Evolutionary conservation across 2,113 vertebrate species (phyloP).

Genomic region (Zosterops hypoxanthus): DNA sequence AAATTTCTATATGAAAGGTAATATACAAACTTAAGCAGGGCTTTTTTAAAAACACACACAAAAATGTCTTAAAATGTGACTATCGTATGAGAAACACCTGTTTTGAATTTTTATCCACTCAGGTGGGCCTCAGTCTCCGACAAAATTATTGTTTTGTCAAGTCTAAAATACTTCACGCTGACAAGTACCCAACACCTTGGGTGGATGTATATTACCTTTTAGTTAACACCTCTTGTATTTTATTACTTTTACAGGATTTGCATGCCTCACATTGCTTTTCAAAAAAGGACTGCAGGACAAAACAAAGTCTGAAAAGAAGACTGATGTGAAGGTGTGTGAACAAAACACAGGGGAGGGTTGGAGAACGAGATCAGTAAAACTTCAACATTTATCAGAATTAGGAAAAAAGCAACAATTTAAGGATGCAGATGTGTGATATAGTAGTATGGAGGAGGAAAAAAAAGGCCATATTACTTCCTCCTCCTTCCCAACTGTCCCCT

Average conservation of each 20-base stretch:
- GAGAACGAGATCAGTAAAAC: background rate
- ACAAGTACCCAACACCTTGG: background rate
- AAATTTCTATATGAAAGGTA: background rate
- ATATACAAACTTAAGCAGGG: background rate
- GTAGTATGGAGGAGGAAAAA: background rate
- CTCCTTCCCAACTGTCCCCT: background rate
- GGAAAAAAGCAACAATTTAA: background rate
- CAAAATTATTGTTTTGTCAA: background rate
- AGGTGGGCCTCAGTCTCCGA: background rate
- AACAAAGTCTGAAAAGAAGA: background rate
- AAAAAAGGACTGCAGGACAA: background rate
- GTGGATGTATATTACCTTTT: background rate
- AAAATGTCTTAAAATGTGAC: background rate
- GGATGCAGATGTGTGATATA: background rate
- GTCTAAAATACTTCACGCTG: background rate
- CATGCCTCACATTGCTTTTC: background rate
- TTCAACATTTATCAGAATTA: background rate
- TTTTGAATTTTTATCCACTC: background rate
- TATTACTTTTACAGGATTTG: background rate
- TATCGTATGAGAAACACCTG: background rate
- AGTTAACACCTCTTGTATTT: background rate
- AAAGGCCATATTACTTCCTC: background rate
- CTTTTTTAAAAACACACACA: background rate
- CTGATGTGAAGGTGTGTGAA: background rate
- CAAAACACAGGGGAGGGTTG: background rate